Evolutionary conservation across 1,140 invertebrate species (phyloP).

Genomic region (Platyura marginata): DNA sequence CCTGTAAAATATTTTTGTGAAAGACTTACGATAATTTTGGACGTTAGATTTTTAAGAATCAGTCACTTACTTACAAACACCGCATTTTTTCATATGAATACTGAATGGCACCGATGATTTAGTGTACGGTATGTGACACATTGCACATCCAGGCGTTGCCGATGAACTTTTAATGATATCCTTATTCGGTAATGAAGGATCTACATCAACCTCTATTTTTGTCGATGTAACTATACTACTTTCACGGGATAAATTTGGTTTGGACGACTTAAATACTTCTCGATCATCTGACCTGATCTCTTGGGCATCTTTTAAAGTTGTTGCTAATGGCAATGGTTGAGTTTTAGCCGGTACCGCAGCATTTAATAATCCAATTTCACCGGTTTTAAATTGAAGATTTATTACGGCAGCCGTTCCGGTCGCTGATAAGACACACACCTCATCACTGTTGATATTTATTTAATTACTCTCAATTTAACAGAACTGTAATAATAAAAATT

Average conservation of each 20-base stretch:
- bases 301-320: background rate
- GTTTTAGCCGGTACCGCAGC: no score
- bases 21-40: no score
- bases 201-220: no score
- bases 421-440: constrained; percentile 85
- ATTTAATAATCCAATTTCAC: no score
- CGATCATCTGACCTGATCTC: background rate
- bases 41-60: no score
- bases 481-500: constrained; percentile 9
- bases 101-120: constrained; percentile 47
- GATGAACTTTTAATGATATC: no score
- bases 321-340: background rate
- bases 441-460: constrained; percentile 45
- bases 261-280: background rate
- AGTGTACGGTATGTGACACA: constrained; percentile 70
- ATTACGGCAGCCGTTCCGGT: constrained; percentile 84
- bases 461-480: background rate
- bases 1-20: no score
- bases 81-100: constrained; percentile 37
- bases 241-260: no score
- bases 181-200: no score
- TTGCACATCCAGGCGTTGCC: constrained; percentile 19
- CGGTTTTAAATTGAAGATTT: constrained; percentile 14
- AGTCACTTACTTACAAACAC: constrained; percentile 40
- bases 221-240: no score